Evolutionary conservation across 2,797 vertebrate genomes (phyloP).

Genomic region (Pseudocheirus occidentalis): DNA sequence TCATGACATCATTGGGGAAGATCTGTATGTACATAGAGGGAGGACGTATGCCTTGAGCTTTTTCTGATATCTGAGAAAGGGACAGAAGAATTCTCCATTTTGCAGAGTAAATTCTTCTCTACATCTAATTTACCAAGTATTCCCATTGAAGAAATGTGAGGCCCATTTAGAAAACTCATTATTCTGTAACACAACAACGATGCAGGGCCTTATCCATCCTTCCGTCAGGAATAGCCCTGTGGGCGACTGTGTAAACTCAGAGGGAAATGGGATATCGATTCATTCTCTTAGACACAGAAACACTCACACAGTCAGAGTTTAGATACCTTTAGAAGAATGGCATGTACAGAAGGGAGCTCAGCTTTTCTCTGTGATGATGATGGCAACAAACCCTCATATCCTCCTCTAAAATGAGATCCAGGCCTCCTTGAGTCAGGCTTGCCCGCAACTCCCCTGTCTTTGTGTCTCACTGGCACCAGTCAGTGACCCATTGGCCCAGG

Average conservation of each 20-base stretch:
- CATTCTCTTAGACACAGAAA: constrained; percentile 32
- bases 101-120: not conserved
- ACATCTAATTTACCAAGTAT: not conserved
- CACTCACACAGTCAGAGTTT: not conserved
- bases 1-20: not conserved
- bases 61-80: not conserved
- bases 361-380: not conserved
- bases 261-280: constrained; percentile 73
- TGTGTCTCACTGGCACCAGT: not conserved
- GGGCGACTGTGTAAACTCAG: constrained; percentile 69
- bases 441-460: not conserved
- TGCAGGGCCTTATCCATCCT: constrained; percentile 57
- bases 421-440: not conserved
- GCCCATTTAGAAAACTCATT: constrained; percentile 64
- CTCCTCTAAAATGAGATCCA: not conserved
- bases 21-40: not conserved
- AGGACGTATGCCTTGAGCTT: not conserved
- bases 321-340: not conserved
- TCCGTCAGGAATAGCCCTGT: constrained; percentile 64
- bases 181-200: not conserved
- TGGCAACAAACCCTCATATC: not conserved
- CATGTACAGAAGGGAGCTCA: not conserved
- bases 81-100: not conserved
- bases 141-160: not conserved
- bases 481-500: not conserved